Percentiles rank a stretch among this genome's conserved stretches.
phyloP scores from a whole-genome alignment of 2,797 vertebrate species.

The Lemur catta region DNA sequence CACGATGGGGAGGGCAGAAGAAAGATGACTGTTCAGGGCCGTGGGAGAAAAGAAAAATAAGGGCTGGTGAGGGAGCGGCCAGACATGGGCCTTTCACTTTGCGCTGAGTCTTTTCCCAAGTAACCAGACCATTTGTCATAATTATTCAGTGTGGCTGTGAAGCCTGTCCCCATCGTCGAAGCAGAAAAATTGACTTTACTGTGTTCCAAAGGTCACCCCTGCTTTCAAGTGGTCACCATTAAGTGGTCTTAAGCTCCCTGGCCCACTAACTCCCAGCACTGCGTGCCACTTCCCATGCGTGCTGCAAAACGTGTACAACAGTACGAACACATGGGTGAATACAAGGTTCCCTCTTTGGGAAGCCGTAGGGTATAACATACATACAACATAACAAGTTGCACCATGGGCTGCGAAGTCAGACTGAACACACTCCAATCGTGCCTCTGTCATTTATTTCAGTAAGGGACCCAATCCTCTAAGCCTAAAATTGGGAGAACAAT shows the following conservation, averaged over 20 bases:
- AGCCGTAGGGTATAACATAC: fast-evolving
- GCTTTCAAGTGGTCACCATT: not conserved
- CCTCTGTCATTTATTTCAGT: not conserved
- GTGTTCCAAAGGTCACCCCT: not conserved
- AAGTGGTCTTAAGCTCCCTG: not conserved
- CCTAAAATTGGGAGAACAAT: not conserved
- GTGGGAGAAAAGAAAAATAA: constrained; percentile 5
- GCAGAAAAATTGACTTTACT: not conserved
- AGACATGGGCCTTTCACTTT: not conserved
- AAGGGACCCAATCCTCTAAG: not conserved
- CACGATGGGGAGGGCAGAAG: not conserved
- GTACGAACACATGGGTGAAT: fast-evolving
- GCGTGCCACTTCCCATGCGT: not conserved
- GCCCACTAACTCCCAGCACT: not conserved
- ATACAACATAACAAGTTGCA: not conserved
- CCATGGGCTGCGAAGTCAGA: fast-evolving
- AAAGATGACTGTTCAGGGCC: not conserved
- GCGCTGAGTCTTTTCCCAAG: not conserved
- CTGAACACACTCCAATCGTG: not conserved
- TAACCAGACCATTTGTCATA: not conserved
- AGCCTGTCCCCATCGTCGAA: not conserved
- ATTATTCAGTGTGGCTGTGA: not conserved
- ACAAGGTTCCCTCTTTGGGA: not conserved
- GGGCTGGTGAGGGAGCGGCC: not conserved
- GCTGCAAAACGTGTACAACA: fast-evolving